Percentiles rank a stretch among this genome's conserved stretches.
phyloP scores from a whole-genome alignment of 1,140 invertebrate genomes.

The Drosophila serrata region DNA sequence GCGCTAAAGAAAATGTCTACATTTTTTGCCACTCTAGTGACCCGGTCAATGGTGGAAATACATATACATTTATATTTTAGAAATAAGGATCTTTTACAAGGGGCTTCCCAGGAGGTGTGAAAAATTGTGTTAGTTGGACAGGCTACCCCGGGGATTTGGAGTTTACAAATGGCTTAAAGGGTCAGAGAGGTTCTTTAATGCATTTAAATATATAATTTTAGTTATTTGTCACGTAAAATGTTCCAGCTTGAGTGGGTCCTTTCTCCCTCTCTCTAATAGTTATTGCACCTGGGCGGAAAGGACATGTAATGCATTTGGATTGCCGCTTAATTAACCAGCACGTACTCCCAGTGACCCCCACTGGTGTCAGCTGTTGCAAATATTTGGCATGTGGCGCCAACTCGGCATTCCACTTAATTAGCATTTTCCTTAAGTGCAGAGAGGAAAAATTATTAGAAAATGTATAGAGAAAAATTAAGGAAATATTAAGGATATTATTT shows the following conservation, averaged over 20 bases:
- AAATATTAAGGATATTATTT: not conserved
- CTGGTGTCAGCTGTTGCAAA: conserved; percentile 58
- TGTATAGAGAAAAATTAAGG: not conserved
- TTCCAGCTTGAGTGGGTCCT: conserved; percentile 14
- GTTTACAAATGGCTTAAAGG: not conserved
- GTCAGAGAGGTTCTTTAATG: not conserved
- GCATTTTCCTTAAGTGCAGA: conserved; percentile 25
- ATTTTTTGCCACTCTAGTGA: conserved; percentile 50
- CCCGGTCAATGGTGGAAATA: conserved; percentile 32
- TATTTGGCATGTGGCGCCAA: conserved; percentile 66
- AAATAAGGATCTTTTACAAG: not conserved
- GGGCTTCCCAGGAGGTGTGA: conserved; percentile 25
- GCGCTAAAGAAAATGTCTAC: conserved; percentile 45
- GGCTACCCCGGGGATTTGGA: conserved; percentile 24
- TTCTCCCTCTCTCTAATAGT: conserved; percentile 1
- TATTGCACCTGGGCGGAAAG: conserved; percentile 30
- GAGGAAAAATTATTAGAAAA: not conserved
- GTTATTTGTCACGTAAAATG: conserved; percentile 32
- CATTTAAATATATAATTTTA: not conserved
- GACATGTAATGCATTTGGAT: conserved; percentile 64
- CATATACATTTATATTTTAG: not conserved
- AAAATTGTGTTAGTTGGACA: conserved; percentile 53
- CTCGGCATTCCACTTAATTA: conserved; percentile 42
- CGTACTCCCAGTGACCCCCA: conserved; percentile 40
- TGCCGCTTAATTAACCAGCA: conserved; percentile 66